Evolutionary conservation across 1,140 invertebrate genomes (phyloP).

Genomic region (Planococcus citri): DNA sequence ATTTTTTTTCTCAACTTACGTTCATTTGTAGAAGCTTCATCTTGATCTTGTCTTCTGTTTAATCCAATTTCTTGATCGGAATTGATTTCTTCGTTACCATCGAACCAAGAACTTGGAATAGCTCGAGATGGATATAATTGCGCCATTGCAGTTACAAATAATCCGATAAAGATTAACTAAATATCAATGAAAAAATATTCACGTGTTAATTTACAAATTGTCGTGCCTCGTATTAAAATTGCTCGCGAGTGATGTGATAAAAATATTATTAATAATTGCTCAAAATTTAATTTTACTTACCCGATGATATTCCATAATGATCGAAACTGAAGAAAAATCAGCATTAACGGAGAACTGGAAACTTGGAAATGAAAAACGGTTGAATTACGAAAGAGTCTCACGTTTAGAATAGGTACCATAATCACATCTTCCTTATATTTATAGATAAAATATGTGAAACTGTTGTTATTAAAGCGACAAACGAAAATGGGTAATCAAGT

Average conservation of each 20-base stretch:
- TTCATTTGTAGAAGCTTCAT: not conserved
- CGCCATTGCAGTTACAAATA: not conserved
- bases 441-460: not conserved
- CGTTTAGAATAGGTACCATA: not conserved
- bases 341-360: too few relatives aligned
- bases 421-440: not conserved
- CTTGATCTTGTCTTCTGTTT: not conserved
- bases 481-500: conserved; percentile 9
- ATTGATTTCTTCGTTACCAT: not conserved
- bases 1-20: not conserved
- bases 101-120: not conserved
- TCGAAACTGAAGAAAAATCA: not conserved
- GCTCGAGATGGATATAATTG: not conserved
- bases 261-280: not conserved
- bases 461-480: not conserved
- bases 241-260: not conserved
- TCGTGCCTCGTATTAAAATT: not conserved
- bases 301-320: not conserved
- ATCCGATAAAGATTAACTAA: not conserved
- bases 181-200: not conserved
- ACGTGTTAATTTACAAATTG: not conserved
- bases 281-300: conserved; percentile 9
- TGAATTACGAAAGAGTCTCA: too few relatives aligned
- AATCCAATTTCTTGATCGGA: not conserved
- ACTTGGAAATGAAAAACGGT: too few relatives aligned